These are phyloP conservation scores for Drosophila nr. medialis DNA, from an alignment of 2,888 invertebrate species.

Conservation along the genomic window DNA sequence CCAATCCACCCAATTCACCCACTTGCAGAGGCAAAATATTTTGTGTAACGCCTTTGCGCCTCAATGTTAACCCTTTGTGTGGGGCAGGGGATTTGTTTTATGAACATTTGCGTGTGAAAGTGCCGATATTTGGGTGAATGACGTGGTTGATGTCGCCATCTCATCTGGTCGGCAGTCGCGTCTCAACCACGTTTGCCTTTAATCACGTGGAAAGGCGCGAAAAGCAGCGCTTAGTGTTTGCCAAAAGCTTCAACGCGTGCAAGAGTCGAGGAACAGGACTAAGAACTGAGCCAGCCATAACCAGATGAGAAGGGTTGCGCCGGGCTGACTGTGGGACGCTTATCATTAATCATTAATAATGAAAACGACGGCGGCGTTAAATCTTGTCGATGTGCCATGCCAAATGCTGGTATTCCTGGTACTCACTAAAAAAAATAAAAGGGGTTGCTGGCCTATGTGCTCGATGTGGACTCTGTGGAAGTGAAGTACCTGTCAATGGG, in stretches of 20 bases:
- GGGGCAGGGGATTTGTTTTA: slow-evolving; percentile 24
- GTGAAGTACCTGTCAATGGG: slow-evolving; percentile 84
- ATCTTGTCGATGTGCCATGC: slow-evolving; percentile 76
- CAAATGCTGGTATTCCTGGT: slow-evolving; percentile 81
- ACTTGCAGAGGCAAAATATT: slow-evolving; percentile 62
- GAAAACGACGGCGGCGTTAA: slow-evolving; percentile 78
- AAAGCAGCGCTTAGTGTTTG: slow-evolving; percentile 81
- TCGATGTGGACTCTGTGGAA: slow-evolving; percentile 8
- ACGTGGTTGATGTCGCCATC: slow-evolving; percentile 63
- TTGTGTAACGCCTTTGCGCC: slow-evolving; percentile 71
- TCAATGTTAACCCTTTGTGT: slow-evolving; percentile 61
- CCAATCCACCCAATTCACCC: slow-evolving; percentile 18
- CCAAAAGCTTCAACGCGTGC: slow-evolving; percentile 78
- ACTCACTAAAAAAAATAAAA: slow-evolving; percentile 10
- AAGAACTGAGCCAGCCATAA: slow-evolving; percentile 2
- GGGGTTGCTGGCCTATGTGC: slow-evolving; percentile 50
- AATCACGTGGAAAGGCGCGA: slow-evolving; percentile 85
- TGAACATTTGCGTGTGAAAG: slow-evolving; percentile 78
- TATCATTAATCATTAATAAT: slow-evolving; percentile 85
- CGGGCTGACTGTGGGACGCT: slow-evolving; percentile 56
- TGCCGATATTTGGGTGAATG: slow-evolving; percentile 74
- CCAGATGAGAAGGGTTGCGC: slow-evolving; percentile 57
- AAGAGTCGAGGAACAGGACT: slow-evolving; percentile 20
- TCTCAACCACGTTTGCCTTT: slow-evolving; percentile 62
- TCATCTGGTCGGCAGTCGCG: slow-evolving; percentile 4